Percentiles rank a stretch among this genome's conserved stretches.
These are phyloP conservation scores for Meteorus cinctellus DNA, from an alignment of 2,888 invertebrate genomes.

Conservation along the genomic window DNA sequence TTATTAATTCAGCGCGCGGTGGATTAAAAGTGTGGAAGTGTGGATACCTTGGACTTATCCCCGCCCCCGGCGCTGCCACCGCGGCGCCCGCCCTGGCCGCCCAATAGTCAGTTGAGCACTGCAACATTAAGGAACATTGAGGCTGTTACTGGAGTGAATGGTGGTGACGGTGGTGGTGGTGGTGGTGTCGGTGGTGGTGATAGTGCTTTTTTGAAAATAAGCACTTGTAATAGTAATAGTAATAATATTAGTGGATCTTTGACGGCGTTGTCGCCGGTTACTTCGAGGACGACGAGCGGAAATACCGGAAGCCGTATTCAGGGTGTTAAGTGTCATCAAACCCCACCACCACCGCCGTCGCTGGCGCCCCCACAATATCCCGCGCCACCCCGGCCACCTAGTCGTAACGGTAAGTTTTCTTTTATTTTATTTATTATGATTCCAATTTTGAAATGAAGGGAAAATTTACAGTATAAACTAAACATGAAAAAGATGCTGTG, in stretches of 20 bases:
- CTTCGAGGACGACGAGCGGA: constrained; percentile 47
- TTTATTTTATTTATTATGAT: constrained; percentile 15
- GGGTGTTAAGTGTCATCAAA: constrained; percentile 45
- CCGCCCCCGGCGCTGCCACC: constrained; percentile 74
- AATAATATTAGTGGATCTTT: constrained; percentile 47
- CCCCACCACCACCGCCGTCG: constrained; percentile 59
- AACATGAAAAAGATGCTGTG: no score
- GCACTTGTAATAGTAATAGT: constrained; percentile 18
- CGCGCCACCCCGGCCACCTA: constrained; percentile 72
- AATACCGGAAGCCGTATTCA: constrained; percentile 40
- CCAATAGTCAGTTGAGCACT: constrained; percentile 74
- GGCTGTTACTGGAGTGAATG: constrained; percentile 48
- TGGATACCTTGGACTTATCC: constrained; percentile 74
- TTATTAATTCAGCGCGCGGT: constrained; percentile 63
- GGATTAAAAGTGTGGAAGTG: constrained; percentile 72
- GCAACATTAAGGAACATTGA: constrained; percentile 60
- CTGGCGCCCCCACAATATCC: constrained; percentile 71
- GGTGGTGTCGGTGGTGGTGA: constrained; percentile 34
- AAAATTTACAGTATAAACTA: no score
- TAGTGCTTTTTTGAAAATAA: neutral
- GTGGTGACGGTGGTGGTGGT: constrained; percentile 23
- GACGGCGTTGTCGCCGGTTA: constrained; percentile 55
- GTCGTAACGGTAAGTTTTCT: constrained; percentile 68
- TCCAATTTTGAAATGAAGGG: neutral
- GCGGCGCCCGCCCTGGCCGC: constrained; percentile 72